Evolutionary conservation across 1,140 invertebrate genomes (phyloP), one percentile per base, ranked within the genome.

Genomic region (Aethina tumida): DNA sequence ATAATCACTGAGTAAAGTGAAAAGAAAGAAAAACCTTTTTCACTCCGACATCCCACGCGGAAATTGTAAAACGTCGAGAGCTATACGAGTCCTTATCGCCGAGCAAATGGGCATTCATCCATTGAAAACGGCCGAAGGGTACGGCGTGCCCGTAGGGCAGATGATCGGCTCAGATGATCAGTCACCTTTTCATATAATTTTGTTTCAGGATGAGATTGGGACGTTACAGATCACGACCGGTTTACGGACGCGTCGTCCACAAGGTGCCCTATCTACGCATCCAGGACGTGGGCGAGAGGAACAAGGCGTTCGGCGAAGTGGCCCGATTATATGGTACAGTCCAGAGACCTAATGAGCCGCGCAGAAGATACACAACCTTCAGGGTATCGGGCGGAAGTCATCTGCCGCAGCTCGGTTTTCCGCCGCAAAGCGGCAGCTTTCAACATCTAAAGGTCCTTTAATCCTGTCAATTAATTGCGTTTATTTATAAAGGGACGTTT

Each of bases 231-330:
- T 49, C 53, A 15, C 56, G 60, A 3, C 73, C 74, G 4, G 65
- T 79, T 20, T 81, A 74, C 50, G 78, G 78, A 1, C 68, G 70
- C 24, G 57, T 80, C 14, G 63, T 80, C 2, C 73, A 72, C 43
- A 69, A 73, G 38, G 68, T 70, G n/a, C 69, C 70, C 2, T 39
- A 56, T 17, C 39, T 52, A 41, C 63, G 28, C 50, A 63, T 50
- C 54, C 62, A 44, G 50, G 64, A 58, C 48, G 59, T 44, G 47
- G 45, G 46, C 43, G 59, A 48, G 39, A 56, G 53, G 53, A 49
- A 56, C 27, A 49, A 57, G 22, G 60, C 65, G 5, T 67, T 67
- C 38, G 68, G 72, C 37, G 67, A 70, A 20, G 48, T 66, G 3
- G 54, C 59, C 4, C 53, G 55, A 18, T 47, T 63, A 20, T 70